A percentile compares a stretch with the other conserved stretches of the same genome.
phyloP scores from a whole-genome alignment of 2,888 invertebrate species.

The Polylopha cassiicola region DNA sequence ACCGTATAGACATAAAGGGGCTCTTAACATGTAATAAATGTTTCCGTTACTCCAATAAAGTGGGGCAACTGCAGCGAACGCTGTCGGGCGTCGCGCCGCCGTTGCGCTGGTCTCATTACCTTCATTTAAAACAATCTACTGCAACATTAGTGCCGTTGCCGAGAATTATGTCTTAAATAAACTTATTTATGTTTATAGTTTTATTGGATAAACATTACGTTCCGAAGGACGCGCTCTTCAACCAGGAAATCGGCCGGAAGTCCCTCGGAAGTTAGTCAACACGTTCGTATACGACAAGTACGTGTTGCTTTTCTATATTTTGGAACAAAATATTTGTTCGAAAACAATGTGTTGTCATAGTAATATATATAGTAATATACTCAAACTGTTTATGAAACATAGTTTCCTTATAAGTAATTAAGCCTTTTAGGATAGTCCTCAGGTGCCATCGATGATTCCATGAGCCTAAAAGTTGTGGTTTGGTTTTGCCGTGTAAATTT shows the following conservation, averaged over 20 bases:
- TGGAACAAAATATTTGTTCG: no score
- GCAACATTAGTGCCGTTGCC: slow-evolving; percentile 32
- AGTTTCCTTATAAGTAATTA: no score
- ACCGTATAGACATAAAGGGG: slow-evolving; percentile 57
- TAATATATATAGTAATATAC: no score
- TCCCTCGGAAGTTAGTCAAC: neutral
- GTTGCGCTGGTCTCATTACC: slow-evolving; percentile 44
- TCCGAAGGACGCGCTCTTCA: neutral
- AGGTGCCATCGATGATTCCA: no score
- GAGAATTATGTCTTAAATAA: slow-evolving; percentile 7
- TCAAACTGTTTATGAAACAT: no score
- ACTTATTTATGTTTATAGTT: slow-evolving; percentile 3
- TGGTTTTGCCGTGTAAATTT: no score
- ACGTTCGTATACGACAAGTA: no score
- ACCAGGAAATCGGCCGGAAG: neutral
- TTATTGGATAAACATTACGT: neutral
- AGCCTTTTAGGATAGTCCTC: no score
- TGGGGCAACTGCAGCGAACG: slow-evolving; percentile 46
- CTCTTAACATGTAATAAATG: slow-evolving; percentile 67
- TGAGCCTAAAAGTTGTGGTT: no score
- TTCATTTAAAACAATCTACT: slow-evolving; percentile 57
- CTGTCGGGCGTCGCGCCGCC: slow-evolving; percentile 29
- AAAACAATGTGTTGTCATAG: no score
- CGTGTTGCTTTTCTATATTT: no score
- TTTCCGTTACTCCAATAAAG: slow-evolving; percentile 58